Conservation (phyloP, 2,888 invertebrate species). For the Coenonympha glycerion region DNA sequence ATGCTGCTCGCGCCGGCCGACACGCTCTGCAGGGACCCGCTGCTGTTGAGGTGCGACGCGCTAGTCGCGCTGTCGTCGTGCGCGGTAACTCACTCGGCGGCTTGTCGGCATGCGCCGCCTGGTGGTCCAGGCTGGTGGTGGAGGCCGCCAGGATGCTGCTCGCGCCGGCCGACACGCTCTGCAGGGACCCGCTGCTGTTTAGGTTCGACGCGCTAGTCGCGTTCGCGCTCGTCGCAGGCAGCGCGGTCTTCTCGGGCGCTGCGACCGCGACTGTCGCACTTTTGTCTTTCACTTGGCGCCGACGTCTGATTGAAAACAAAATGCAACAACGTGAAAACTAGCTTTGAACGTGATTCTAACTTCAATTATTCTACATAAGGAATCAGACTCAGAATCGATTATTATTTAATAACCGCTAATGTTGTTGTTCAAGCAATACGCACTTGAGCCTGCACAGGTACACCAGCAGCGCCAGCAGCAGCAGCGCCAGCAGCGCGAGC, state of each 20-base stretch:
- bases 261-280: slow-evolving; percentile 16
- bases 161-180: slow-evolving; percentile 75
- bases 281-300: slow-evolving; percentile 26
- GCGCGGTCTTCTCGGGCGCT: background rate
- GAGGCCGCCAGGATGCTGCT: slow-evolving; percentile 78
- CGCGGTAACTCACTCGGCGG: background rate
- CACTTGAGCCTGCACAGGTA: slow-evolving; percentile 78
- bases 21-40: too few relatives aligned
- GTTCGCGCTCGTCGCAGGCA: background rate
- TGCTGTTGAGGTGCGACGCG: too few relatives aligned
- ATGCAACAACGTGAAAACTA: too few relatives aligned
- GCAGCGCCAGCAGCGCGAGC: slow-evolving; percentile 82
- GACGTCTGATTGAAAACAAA: too few relatives aligned
- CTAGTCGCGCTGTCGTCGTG: too few relatives aligned
- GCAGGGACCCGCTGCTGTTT: slow-evolving; percentile 58
- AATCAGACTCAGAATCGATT: too few relatives aligned
- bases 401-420: too few relatives aligned
- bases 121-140: slow-evolving; percentile 55
- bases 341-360: too few relatives aligned
- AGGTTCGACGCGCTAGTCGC: slow-evolving; percentile 21
- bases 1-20: too few relatives aligned
- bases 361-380: too few relatives aligned
- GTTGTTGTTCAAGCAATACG: too few relatives aligned
- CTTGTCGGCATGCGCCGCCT: slow-evolving; percentile 31
- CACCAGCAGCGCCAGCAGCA: slow-evolving; percentile 83